phyloP scores from a whole-genome alignment of 2,888 invertebrate species.

The Poecilobothrus nobilitatus region DNA sequence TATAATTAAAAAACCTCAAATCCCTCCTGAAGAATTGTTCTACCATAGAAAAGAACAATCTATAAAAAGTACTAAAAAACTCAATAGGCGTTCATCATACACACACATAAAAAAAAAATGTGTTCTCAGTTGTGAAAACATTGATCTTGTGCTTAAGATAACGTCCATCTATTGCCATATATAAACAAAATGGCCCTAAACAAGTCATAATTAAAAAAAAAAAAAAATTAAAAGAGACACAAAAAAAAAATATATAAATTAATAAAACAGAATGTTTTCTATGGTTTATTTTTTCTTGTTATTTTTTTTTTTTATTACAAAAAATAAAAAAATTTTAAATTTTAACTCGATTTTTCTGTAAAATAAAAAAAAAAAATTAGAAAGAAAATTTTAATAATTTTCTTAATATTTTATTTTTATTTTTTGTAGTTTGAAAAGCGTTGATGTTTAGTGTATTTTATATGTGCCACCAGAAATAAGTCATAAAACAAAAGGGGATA shows the following conservation, averaged over 20 bases:
- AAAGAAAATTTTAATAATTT: not conserved
- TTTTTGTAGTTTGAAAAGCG: not conserved
- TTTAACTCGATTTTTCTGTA: not conserved
- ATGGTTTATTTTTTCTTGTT: too few species aligned
- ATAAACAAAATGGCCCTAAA: not conserved
- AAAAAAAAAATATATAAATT: not conserved
- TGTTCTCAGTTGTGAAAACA: not conserved
- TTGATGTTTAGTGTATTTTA: not conserved
- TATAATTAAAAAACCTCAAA: too few species aligned
- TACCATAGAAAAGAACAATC: too few species aligned
- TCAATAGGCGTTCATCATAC: too few species aligned
- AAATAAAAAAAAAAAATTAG: not conserved
- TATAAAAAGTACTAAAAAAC: too few species aligned
- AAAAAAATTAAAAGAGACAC: too few species aligned
- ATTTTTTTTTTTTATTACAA: too few species aligned
- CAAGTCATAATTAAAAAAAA: not conserved
- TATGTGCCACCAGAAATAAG: not conserved
- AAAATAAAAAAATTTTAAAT: too few species aligned
- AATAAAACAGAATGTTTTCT: not conserved
- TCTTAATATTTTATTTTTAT: too few species aligned
- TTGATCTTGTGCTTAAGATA: slow-evolving; percentile 1
- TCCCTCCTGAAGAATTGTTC: too few species aligned
- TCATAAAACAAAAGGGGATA: not conserved
- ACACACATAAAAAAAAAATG: too few species aligned
- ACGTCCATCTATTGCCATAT: not conserved